Evolutionary conservation across 2,113 vertebrate species (phyloP), one percentile per base, ranked within the genome.

Genomic region (Propithecus coquereli): DNA sequence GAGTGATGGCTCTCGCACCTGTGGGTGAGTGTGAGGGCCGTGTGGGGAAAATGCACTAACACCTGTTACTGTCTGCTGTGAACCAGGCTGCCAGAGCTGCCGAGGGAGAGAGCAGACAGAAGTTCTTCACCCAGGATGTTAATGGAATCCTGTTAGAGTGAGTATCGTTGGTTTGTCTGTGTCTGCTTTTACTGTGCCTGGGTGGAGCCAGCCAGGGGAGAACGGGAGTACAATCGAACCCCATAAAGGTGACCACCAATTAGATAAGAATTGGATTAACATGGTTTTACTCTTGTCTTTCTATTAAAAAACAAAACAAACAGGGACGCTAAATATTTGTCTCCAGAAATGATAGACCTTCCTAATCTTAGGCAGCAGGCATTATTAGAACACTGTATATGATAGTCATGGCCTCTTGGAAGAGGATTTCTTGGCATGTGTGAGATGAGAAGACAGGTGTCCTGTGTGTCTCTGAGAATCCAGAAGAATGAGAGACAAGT

Each of bases 141-240:
- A 99, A 99, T 97, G 98, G 97, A 57, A 98, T 99, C 96, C 98
- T 99, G 22, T 97, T 99, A 14, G 99, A 99, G 99, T 99, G 98
- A 99, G 99, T 99, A 95, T 81, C 20, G 9, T 90, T 32, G 34
- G 43, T 50, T 71, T 73, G 81, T 79, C 50, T 70, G 47, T 79
- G 6, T 90, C 52, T 79, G 76, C 52, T 89, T 13, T 94, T 37
- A 79, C 16, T 50, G 73, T 17, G 40, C 70, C 23, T 52, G 63
- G 63, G 50, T 9, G 59, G 40, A 87, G 68, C 82, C 63, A 61
- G 54, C 37, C 8, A 13, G 52, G 43, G 74, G 88, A 54, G 22
- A 30, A 3, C 37, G 61, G 79, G 32, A 82, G 7, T 89, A 34
- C 8, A 25, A 34, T 8, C 52, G 20, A 95, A 61, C 13, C 89